Evolutionary conservation across 2,888 invertebrate species (phyloP).

Genomic region (Sphinx pinastri): DNA sequence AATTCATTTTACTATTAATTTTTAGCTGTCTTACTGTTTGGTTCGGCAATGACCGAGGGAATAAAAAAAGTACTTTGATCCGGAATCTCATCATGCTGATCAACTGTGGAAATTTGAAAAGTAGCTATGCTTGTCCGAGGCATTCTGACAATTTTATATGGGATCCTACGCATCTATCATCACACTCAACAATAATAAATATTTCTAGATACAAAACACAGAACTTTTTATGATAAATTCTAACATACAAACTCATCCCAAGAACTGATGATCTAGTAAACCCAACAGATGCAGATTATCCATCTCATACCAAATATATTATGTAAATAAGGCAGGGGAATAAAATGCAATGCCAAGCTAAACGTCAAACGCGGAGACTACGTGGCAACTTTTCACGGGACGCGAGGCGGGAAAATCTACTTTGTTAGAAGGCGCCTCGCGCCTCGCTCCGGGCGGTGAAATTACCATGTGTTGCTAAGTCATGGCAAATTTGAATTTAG

Average conservation of each 20-base stretch:
- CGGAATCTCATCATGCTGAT: neutral
- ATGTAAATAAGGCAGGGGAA: neutral
- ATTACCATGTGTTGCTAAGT: constrained; percentile 9
- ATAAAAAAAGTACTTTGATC: too few relatives aligned
- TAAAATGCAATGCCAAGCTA: neutral
- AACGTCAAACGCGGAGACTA: neutral
- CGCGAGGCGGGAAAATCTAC: constrained; percentile 10
- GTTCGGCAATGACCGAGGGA: too few relatives aligned
- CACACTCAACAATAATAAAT: too few relatives aligned
- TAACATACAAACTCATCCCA: too few relatives aligned
- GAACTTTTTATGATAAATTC: too few relatives aligned
- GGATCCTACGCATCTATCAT: too few relatives aligned
- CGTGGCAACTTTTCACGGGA: constrained; percentile 9
- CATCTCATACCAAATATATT: neutral
- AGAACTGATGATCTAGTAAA: neutral
- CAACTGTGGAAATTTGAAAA: neutral
- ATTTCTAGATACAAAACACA: neutral
- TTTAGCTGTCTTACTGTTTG: too few relatives aligned
- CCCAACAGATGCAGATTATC: neutral
- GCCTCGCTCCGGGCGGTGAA: neutral
- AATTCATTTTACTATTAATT: too few relatives aligned
- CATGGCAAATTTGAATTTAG: constrained; percentile 4
- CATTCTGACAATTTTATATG: too few relatives aligned
- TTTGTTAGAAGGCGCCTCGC: constrained; percentile 15
- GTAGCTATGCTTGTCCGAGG: too few relatives aligned